Base-by-base conservation (phyloP, 2,888 invertebrate genomes). In the Chironomus riparius region DNA sequence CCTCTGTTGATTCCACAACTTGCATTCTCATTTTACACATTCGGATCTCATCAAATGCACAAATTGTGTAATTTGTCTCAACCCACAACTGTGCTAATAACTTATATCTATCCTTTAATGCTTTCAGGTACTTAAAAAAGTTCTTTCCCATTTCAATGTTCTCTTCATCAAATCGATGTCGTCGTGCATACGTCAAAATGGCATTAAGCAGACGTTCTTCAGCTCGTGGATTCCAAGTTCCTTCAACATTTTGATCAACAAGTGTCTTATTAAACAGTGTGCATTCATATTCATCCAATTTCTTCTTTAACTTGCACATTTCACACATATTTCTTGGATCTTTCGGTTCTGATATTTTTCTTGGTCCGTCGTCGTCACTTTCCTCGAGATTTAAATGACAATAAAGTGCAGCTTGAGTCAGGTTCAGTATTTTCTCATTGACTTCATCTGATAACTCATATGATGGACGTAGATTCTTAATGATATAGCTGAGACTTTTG, bases 31-130 rank as follows among this genome's bases (percentile, higher is more conserved):
- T 86, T 80, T 89, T 90, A 56, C 90, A 90, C 88, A 92, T 91
- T 79, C 88, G 87, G 68, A 92, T 81, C 82, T 93, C 92, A 82
- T 93, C 92, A 77, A 88, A 86, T 0, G 90, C 88, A 76, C 89
- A 86, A 28, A 84, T 81, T 12, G 82, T 81, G 78, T 81, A 83
- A 77, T 84, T 83, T 47, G 81, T 81, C 79, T 84, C 84, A 76
- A 84, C 82, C 84, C 84, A 84, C 24, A 81, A 80, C 78, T 84
- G 83, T 0, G 80, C 80, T 13, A 81, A 79, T 50, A 87, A 85
- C 80, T 86, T 87, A 81, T 89, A 91, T 81, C 92, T 89, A 78
- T 88, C 89, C 81, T 91, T 91, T 78, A 89, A 80, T 2, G 82
- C 81, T 48, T 90, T 89, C 70, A 91, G 82, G 18, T 88, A 79